Evolutionary conservation across 2,888 invertebrate species (phyloP).

Genomic region (Laspeyria flexula): DNA sequence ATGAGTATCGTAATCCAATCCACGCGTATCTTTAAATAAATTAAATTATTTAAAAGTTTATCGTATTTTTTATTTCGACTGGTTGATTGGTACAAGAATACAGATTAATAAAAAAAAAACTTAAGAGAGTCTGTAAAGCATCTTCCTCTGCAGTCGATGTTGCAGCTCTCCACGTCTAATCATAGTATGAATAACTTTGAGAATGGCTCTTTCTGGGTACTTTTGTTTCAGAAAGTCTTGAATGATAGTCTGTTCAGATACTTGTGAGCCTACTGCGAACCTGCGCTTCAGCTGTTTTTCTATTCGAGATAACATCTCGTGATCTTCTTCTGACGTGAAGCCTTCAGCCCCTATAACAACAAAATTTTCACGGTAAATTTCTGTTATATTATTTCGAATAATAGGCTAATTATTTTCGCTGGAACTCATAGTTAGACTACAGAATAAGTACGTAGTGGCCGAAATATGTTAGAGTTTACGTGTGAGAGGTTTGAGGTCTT

Average conservation of each 20-base stretch:
- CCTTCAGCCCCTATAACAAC: constrained; percentile 94
- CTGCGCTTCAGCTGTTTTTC: constrained; percentile 97
- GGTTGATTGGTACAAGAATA: constrained; percentile 2
- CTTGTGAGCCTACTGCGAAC: constrained; percentile 98
- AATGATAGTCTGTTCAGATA: constrained; percentile 97
- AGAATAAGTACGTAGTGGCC: no score
- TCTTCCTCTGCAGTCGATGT: constrained; percentile 98
- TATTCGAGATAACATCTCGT: constrained; percentile 94
- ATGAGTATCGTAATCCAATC: neutral
- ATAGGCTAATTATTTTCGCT: neutral
- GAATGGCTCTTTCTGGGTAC: constrained; percentile 94
- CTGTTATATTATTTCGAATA: no score
- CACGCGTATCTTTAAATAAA: constrained; percentile 7
- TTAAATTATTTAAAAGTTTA: constrained; percentile 4
- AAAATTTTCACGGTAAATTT: no score
- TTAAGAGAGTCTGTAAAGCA: constrained; percentile 96
- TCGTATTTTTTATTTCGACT: constrained; percentile 11
- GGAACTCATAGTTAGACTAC: no score
- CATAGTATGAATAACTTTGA: constrained; percentile 97
- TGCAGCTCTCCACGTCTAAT: constrained; percentile 98
- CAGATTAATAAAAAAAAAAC: neutral
- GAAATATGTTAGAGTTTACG: no score
- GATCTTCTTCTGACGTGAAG: constrained; percentile 97
- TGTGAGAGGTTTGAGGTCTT: no score
- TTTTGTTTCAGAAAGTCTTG: constrained; percentile 94